Conservation (phyloP, 2,888 invertebrate genomes). For the Cylindroiulus punctatus region DNA sequence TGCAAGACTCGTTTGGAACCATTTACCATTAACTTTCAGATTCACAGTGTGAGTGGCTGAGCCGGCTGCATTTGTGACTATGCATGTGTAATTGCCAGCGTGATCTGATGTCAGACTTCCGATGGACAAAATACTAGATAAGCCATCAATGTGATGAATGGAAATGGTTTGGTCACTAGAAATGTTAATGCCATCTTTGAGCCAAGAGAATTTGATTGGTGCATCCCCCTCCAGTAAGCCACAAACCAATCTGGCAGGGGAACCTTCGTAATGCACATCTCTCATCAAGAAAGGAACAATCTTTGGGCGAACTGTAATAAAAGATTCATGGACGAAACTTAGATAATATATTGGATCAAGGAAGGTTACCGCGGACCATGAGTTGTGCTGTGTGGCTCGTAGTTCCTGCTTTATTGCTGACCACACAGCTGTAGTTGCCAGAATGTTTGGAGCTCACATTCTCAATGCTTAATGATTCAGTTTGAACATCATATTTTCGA, state of each 20-base stretch:
- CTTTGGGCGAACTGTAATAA: constrained; percentile 53
- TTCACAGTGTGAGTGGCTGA: constrained; percentile 11
- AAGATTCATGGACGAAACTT: not conserved
- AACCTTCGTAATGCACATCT: constrained; percentile 51
- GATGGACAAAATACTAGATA: constrained; percentile 52
- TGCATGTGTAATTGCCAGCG: constrained; percentile 48
- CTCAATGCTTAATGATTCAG: constrained; percentile 62
- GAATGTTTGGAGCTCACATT: constrained; percentile 60
- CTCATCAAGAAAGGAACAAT: constrained; percentile 55
- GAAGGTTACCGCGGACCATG: constrained; percentile 61
- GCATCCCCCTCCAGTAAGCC: constrained; percentile 53
- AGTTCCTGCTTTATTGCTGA: constrained; percentile 60
- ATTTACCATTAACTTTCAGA: constrained; percentile 53
- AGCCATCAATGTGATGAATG: constrained; percentile 34
- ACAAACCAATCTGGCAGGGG: constrained; percentile 51
- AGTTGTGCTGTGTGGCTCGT: constrained; percentile 60
- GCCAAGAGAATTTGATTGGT: constrained; percentile 50
- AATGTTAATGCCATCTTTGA: not conserved
- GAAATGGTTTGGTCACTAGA: not conserved
- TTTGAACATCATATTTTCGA: constrained; percentile 59
- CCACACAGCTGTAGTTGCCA: constrained; percentile 59
- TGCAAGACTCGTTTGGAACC: constrained; percentile 59
- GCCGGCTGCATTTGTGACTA: constrained; percentile 37
- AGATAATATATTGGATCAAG: no score
- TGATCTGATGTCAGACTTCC: not conserved